These are phyloP conservation scores for Delphinus delphis DNA, from an alignment of 2,113 vertebrate genomes.

Conservation along the genomic window DNA sequence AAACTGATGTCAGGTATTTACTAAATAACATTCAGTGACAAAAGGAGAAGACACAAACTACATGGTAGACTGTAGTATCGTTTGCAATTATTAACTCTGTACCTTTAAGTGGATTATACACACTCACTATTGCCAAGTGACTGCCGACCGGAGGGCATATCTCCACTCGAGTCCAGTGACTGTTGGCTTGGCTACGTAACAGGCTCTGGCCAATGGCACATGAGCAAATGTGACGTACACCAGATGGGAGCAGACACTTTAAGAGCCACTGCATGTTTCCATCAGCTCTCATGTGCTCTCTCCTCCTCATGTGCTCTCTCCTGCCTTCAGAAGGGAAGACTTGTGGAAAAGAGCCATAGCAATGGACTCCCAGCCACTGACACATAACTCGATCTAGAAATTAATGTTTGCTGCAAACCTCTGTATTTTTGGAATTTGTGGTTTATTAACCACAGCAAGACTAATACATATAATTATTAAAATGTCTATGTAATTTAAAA, in stretches of 20 bases:
- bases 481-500: neutral
- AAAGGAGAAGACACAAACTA: neutral
- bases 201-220: neutral
- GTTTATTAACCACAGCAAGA: constrained; percentile 5
- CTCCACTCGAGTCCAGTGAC: neutral
- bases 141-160: no score
- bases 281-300: neutral
- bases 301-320: neutral
- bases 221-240: neutral
- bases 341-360: neutral
- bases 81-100: neutral
- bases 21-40: neutral
- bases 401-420: neutral
- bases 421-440: neutral
- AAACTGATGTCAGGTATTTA: neutral
- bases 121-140: neutral
- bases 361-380: neutral
- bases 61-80: rapidly evolving
- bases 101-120: neutral
- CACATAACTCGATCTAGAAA: neutral
- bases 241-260: neutral
- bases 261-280: neutral
- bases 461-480: constrained; percentile 18
- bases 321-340: neutral
- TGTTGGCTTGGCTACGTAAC: neutral